Evolutionary conservation across 2,113 vertebrate genomes (phyloP).

Genomic region (Oxyura jamaicensis): DNA sequence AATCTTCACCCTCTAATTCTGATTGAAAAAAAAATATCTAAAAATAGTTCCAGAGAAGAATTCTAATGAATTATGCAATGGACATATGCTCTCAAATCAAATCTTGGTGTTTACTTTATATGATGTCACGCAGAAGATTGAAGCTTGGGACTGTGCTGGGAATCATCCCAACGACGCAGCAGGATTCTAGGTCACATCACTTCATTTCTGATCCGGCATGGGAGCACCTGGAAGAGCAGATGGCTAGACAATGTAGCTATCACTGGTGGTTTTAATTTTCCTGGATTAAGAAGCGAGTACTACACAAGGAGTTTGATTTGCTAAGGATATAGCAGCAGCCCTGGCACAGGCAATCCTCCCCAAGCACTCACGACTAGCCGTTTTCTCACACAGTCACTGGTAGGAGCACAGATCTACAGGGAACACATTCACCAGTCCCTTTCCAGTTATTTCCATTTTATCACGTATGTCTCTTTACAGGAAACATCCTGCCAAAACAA

Average conservation of each 20-base stretch:
- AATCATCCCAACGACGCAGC: neutral
- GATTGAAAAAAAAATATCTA: neutral
- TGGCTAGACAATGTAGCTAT: conserved; percentile 25
- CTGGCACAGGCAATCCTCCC: conserved; percentile 7
- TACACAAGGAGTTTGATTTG: conserved; percentile 24
- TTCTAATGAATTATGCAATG: conserved; percentile 9
- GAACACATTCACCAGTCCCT: neutral
- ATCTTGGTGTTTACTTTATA: conserved; percentile 19
- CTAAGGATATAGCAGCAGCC: conserved; percentile 15
- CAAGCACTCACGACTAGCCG: neutral
- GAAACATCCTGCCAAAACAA: neutral
- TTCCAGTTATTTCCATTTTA: conserved; percentile 8
- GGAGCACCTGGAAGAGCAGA: conserved; percentile 68
- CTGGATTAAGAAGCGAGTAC: conserved; percentile 54
- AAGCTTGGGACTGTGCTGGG: conserved; percentile 26
- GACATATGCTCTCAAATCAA: conserved; percentile 2
- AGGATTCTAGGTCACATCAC: conserved; percentile 36
- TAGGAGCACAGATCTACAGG: neutral
- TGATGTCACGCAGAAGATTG: conserved; percentile 24
- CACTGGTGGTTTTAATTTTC: conserved; percentile 58
- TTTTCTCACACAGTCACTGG: neutral
- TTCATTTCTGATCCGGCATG: conserved; percentile 1
- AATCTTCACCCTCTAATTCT: neutral
- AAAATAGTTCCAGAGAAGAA: conserved; percentile 16
- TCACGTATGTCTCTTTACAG: neutral